Percentiles rank a stretch among this genome's conserved stretches.
These are phyloP conservation scores for Uropsilus gracilis DNA, from an alignment of 2,113 vertebrate genomes.

Conservation along the genomic window DNA sequence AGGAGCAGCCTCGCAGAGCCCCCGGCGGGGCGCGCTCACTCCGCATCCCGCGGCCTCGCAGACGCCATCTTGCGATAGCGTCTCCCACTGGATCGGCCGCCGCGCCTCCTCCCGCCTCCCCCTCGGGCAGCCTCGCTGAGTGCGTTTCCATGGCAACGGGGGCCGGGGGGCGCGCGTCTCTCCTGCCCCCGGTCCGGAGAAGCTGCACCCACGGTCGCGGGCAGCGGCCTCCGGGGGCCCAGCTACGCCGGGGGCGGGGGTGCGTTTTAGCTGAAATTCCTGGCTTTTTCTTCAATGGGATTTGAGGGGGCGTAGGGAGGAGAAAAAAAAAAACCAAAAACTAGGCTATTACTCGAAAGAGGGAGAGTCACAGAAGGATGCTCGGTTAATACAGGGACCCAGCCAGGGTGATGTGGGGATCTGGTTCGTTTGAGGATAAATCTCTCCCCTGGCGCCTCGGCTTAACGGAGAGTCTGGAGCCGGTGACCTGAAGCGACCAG, in stretches of 20 bases:
- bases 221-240: constrained; percentile 64
- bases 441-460: not conserved
- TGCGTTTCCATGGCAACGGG: constrained; percentile 85
- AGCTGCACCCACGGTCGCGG: not conserved
- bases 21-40: constrained; percentile 77
- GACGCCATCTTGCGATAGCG: constrained; percentile 87
- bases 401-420: constrained; percentile 3
- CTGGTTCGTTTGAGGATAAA: not conserved
- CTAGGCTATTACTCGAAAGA: constrained; percentile 32
- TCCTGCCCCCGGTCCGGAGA: accelerated
- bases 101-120: constrained; percentile 57
- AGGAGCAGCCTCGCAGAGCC: constrained; percentile 56
- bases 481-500: not conserved
- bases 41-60: constrained; percentile 84
- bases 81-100: constrained; percentile 76
- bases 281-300: constrained; percentile 48
- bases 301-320: not conserved
- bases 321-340: no score
- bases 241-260: not conserved
- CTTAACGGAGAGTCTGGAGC: not conserved
- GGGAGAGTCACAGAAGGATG: constrained; percentile 1
- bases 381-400: not conserved
- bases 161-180: not conserved
- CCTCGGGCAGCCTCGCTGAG: constrained; percentile 55
- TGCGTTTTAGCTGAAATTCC: not conserved